phyloP scores from a whole-genome alignment of 2,888 invertebrate genomes.

The Elegia similella region DNA sequence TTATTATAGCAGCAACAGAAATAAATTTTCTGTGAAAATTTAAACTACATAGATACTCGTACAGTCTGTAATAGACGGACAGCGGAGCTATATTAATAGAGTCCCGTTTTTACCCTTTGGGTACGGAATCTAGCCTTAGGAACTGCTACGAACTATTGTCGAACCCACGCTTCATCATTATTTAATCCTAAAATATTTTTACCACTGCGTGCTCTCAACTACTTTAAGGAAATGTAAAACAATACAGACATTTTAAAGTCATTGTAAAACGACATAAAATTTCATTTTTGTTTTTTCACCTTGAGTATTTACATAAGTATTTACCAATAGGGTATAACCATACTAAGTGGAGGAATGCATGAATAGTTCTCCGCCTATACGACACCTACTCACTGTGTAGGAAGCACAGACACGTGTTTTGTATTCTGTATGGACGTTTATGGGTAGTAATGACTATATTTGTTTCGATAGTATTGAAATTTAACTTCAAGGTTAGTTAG shows the following conservation, averaged over 20 bases:
- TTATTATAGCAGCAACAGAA: too few species aligned
- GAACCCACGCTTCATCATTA: too few species aligned
- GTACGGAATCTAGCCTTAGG: too few species aligned
- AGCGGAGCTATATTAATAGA: too few species aligned
- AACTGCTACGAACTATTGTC: too few species aligned
- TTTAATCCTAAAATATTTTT: too few species aligned
- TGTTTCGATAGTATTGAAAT: constrained; percentile 3
- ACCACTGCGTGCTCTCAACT: too few species aligned
- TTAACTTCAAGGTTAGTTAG: neutral
- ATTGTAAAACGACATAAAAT: neutral
- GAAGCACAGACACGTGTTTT: constrained; percentile 22
- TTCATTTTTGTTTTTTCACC: constrained; percentile 23
- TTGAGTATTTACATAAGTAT: constrained; percentile 31
- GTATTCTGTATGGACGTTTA: constrained; percentile 17
- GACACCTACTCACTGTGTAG: constrained; percentile 29
- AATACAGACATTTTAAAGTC: neutral
- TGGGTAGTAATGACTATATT: constrained; percentile 19
- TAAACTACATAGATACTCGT: too few species aligned
- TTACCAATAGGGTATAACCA: constrained; percentile 28
- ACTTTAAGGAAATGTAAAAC: too few species aligned
- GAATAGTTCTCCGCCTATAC: constrained; percentile 20
- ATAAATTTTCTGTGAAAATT: too few species aligned
- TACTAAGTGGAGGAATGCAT: constrained; percentile 14
- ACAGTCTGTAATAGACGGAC: too few species aligned
- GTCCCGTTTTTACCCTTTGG: too few species aligned